A percentile compares a stretch with the other conserved stretches of the same genome.
phyloP scores from a whole-genome alignment of 1,140 invertebrate species.

The Hypothenemus hampei region DNA sequence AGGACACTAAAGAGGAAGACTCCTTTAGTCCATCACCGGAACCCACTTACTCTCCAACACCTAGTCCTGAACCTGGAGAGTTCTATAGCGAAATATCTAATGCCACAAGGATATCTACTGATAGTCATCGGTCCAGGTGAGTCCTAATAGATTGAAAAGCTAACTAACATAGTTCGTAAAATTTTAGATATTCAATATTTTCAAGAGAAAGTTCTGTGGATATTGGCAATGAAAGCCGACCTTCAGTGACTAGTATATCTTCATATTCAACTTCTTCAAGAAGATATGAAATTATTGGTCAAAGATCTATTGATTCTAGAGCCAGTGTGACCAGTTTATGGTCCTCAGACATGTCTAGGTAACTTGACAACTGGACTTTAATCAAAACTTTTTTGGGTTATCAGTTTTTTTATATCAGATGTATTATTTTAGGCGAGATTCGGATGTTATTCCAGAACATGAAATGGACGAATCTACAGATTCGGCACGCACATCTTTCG shows the following conservation, averaged over 20 bases:
- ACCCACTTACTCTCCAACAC: conserved; percentile 25
- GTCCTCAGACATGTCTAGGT: conserved; percentile 41
- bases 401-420: too few species aligned
- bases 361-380: background rate
- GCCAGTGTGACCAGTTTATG: conserved; percentile 41
- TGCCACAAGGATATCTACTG: conserved; percentile 36
- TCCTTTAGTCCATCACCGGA: conserved; percentile 17
- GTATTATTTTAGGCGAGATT: conserved; percentile 36
- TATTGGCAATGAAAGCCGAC: conserved; percentile 41
- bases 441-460: conserved; percentile 44
- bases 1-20: conserved; percentile 20
- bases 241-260: conserved; percentile 42
- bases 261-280: conserved; percentile 43
- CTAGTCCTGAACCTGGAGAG: conserved; percentile 32
- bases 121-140: conserved; percentile 32
- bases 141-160: background rate
- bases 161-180: background rate
- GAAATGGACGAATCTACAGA: conserved; percentile 43
- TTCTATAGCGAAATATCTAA: conserved; percentile 40
- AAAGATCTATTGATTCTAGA: conserved; percentile 44
- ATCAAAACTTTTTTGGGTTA: background rate
- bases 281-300: conserved; percentile 45
- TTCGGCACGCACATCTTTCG: conserved; percentile 37
- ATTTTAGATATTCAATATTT: conserved; percentile 37
- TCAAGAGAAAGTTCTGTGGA: conserved; percentile 45